Evolutionary conservation across 2,888 invertebrate genomes (phyloP), one percentile per base, ranked within the genome.

Genomic region (Thyatira batis): DNA sequence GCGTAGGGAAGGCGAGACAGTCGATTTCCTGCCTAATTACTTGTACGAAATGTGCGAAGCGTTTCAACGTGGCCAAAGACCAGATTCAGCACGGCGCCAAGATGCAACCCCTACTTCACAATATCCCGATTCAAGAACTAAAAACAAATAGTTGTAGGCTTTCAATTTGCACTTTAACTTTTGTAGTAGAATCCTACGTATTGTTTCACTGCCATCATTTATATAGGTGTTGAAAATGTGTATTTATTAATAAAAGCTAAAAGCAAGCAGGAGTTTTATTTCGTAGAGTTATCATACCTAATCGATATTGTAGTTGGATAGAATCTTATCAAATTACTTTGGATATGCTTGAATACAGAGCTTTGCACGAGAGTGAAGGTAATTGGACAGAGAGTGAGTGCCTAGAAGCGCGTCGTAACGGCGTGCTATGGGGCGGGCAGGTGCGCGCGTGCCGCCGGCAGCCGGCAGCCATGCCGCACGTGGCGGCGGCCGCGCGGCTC

Each of bases 401-500:
- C 63, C 63, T 69, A 57, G 85, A 82, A 57, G 87, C 89, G 30
- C 87, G 93, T 28, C 90, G 87, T 49, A 76, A 80, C 27, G 93
- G 93, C 52, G 85, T 93, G 55, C 84, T 95, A 70, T 93, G 94
- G 82, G 88, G 93, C 71, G 92, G 92, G 58, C 95, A 95, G 80
- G 93, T 93, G 52, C 93, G 94, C 67, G 92, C 94, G 62, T 95
- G 95, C 81, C 92, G 94, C 54, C 92, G 93, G n/a, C 93, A 94
- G 65, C 93, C 94, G 58, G 93, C 94, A 59, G 93, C 94, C 64
- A 96, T 97, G 96, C 93, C 94, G 50, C 94, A 95, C 73, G 93
- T 97, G 57, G 94, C 95, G n/a, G 93, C 93, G 50, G 96, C 97
- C 0, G 95, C 96, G 3, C 89, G 92, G 39, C 89, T 94, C 55